Percentiles rank a stretch among this genome's conserved stretches.
phyloP scores from a whole-genome alignment of 2,888 invertebrate species.

The Platycnemis pennipes region DNA sequence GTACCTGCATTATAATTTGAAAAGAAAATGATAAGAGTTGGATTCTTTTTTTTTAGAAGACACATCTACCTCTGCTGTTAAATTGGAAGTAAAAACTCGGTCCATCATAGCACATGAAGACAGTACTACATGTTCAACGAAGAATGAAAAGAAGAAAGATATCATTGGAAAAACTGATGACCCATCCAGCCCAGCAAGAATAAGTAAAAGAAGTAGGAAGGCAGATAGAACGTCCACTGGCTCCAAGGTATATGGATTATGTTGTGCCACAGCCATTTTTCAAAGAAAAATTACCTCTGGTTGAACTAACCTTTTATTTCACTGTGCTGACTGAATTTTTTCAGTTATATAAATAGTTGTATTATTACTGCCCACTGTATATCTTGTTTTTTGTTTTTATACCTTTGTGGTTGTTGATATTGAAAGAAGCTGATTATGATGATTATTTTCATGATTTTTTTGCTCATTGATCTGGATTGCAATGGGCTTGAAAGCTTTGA shows the following conservation, averaged over 20 bases:
- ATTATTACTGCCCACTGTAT: too few relatives aligned
- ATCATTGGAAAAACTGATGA: slow-evolving; percentile 5
- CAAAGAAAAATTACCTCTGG: too few relatives aligned
- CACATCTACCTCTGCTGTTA: slow-evolving; percentile 28
- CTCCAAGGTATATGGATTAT: neutral
- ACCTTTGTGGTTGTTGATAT: too few relatives aligned
- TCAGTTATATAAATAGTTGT: too few relatives aligned
- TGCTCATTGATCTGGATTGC: too few relatives aligned
- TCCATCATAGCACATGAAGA: neutral
- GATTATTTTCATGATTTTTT: too few relatives aligned
- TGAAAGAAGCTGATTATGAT: too few relatives aligned
- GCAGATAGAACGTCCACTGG: neutral
- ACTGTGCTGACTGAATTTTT: too few relatives aligned
- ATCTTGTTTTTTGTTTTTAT: too few relatives aligned
- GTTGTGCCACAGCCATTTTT: too few relatives aligned
- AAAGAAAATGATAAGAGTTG: neutral
- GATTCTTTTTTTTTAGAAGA: neutral
- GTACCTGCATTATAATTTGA: neutral
- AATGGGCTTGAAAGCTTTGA: too few relatives aligned
- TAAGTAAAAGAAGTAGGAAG: neutral
- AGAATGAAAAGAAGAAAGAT: slow-evolving; percentile 43
- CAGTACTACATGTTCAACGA: neutral
- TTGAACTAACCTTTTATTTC: too few relatives aligned
- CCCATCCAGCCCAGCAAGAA: neutral
- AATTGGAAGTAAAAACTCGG: slow-evolving; percentile 1